These are phyloP conservation scores for Paraescarpia echinospica DNA, from an alignment of 1,140 invertebrate genomes.

Conservation along the genomic window DNA sequence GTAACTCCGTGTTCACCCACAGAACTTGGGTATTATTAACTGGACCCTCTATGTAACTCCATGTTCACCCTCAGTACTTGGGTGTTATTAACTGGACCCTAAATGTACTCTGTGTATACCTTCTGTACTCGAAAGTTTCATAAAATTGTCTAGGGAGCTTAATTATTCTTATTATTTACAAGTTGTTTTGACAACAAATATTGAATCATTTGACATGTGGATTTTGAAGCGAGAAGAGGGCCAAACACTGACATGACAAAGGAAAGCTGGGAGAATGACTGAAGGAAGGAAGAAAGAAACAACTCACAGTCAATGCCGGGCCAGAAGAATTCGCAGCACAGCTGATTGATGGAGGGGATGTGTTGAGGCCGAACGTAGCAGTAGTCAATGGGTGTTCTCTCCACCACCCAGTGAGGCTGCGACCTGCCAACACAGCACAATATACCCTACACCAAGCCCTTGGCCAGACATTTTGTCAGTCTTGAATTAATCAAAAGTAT, in stretches of 20 bases:
- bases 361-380: conserved; percentile 84
- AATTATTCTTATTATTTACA: background rate
- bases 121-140: background rate
- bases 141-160: background rate
- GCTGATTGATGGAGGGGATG: conserved; percentile 80
- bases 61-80: too few relatives aligned
- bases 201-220: background rate
- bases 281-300: background rate
- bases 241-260: background rate
- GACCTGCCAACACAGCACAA: conserved; percentile 50
- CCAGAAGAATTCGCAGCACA: conserved; percentile 85
- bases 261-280: background rate
- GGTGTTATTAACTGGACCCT: too few relatives aligned
- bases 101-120: too few relatives aligned
- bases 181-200: background rate
- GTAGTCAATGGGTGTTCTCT: conserved; percentile 70
- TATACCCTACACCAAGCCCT: too few relatives aligned
- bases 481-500: too few relatives aligned
- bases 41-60: too few relatives aligned
- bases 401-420: background rate
- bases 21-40: too few relatives aligned
- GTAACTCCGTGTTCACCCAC: too few relatives aligned
- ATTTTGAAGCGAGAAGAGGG: background rate
- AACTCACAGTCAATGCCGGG: conserved; percentile 82
- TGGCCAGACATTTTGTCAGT: too few relatives aligned